A percentile compares a stretch with the other conserved stretches of the same genome.
Evolutionary conservation across 2,113 vertebrate species (phyloP).

Genomic region (Perognathus longimembris): DNA sequence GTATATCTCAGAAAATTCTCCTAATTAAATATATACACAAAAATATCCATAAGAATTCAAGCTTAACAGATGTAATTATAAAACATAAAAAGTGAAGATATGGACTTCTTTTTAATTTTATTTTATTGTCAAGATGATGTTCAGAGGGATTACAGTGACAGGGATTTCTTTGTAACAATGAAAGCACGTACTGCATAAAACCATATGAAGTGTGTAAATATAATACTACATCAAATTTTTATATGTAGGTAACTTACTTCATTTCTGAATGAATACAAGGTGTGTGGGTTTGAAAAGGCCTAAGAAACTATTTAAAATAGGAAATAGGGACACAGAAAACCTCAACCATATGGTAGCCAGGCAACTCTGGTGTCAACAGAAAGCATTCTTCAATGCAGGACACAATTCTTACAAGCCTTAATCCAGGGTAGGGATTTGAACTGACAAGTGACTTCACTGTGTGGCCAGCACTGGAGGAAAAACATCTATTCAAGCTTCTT

Average conservation of each 20-base stretch:
- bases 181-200: constrained; percentile 18
- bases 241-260: not conserved
- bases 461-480: no score
- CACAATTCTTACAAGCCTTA: no score
- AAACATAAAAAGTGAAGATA: not conserved
- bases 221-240: not conserved
- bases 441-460: no score
- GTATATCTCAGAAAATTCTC: not conserved
- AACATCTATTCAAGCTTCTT: no score
- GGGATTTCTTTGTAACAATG: not conserved
- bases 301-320: not conserved
- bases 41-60: not conserved
- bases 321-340: not conserved
- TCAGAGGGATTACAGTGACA: no score
- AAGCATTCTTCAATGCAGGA: no score
- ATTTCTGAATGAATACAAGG: not conserved
- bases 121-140: no score
- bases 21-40: not conserved
- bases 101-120: no score
- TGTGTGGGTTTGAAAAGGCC: not conserved
- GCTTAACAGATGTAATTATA: not conserved
- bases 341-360: no score
- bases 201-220: not conserved
- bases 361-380: no score
- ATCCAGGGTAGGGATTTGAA: no score